Evolutionary conservation across 2,797 vertebrate species (phyloP).

Genomic region (Sphaeramia orbicularis): DNA sequence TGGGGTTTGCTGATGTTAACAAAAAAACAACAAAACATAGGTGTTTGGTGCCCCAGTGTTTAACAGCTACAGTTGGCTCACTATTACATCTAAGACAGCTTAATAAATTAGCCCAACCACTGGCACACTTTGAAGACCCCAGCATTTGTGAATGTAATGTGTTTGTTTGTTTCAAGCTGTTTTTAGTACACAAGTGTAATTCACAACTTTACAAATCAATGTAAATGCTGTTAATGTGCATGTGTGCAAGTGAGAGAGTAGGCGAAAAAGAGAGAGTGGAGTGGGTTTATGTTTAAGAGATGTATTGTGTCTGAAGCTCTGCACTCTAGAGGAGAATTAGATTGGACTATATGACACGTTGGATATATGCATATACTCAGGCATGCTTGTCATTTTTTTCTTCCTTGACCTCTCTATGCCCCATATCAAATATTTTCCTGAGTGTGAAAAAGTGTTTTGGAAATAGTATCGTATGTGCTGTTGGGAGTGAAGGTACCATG

Average conservation of each 20-base stretch:
- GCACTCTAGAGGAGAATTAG: constrained; percentile 34
- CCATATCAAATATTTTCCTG: constrained; percentile 59
- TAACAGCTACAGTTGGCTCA: constrained; percentile 34
- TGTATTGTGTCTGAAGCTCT: constrained; percentile 36
- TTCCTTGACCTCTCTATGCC: constrained; percentile 27
- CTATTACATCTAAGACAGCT: constrained; percentile 43
- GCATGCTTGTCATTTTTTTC: constrained; percentile 19
- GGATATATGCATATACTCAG: constrained; percentile 13
- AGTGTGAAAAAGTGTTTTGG: constrained; percentile 53
- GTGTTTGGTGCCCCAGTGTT: constrained; percentile 28
- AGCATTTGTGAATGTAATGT: constrained; percentile 69
- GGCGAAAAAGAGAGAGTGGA: constrained; percentile 14
- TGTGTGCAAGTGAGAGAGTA: constrained; percentile 46
- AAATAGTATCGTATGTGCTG: constrained; percentile 53
- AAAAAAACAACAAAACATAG: constrained; percentile 4
- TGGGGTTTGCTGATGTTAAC: not conserved
- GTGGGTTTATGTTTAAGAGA: constrained; percentile 24
- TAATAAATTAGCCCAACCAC: constrained; percentile 50
- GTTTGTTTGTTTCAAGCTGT: constrained; percentile 80
- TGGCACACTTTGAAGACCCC: constrained; percentile 59
- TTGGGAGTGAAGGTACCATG: constrained; percentile 52
- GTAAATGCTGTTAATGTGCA: constrained; percentile 53
- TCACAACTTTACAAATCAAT: constrained; percentile 76
- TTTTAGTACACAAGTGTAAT: constrained; percentile 78
- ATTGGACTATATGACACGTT: constrained; percentile 51